These are phyloP conservation scores for Macropis europaea DNA, from an alignment of 2,888 invertebrate genomes.

Conservation along the genomic window DNA sequence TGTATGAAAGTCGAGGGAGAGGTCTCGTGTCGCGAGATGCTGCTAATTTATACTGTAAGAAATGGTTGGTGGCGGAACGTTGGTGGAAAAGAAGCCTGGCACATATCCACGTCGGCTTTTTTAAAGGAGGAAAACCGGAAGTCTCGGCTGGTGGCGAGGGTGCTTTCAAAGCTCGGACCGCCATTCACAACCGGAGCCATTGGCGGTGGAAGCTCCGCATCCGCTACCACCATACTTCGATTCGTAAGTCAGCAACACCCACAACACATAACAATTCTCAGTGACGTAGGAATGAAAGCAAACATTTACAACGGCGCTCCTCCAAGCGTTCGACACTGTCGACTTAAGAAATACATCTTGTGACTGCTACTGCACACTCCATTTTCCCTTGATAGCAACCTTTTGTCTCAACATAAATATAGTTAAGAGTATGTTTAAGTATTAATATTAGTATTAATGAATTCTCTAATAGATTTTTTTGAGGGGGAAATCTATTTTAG, in stretches of 20 bases:
- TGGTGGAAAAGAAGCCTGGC: conserved; percentile 52
- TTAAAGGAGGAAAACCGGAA: conserved; percentile 76
- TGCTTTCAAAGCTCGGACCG: conserved; percentile 73
- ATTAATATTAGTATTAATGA: too few relatives aligned
- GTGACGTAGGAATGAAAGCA: conserved; percentile 52
- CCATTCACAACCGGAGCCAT: conserved; percentile 68
- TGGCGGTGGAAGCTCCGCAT: conserved; percentile 75
- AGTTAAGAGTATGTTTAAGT: too few relatives aligned
- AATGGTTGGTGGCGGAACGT: conserved; percentile 25
- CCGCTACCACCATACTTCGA: conserved; percentile 76
- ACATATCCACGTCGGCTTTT: conserved; percentile 71
- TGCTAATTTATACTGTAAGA: conserved; percentile 17
- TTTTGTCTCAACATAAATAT: too few relatives aligned
- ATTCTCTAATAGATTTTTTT: too few relatives aligned
- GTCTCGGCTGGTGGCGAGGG: conserved; percentile 76
- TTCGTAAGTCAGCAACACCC: conserved; percentile 73
- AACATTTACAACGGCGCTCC: too few relatives aligned
- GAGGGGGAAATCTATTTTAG: too few relatives aligned
- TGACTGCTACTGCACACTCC: too few relatives aligned
- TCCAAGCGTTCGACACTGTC: too few relatives aligned
- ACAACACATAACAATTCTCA: conserved; percentile 53
- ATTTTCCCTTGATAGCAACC: too few relatives aligned
- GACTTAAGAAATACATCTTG: too few relatives aligned
- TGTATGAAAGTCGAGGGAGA: too few relatives aligned
- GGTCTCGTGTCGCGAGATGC: conserved; percentile 35